Percentiles rank a stretch among this genome's conserved stretches.
These are phyloP conservation scores for Formica aserva DNA, from an alignment of 2,888 invertebrate genomes.

Conservation along the genomic window DNA sequence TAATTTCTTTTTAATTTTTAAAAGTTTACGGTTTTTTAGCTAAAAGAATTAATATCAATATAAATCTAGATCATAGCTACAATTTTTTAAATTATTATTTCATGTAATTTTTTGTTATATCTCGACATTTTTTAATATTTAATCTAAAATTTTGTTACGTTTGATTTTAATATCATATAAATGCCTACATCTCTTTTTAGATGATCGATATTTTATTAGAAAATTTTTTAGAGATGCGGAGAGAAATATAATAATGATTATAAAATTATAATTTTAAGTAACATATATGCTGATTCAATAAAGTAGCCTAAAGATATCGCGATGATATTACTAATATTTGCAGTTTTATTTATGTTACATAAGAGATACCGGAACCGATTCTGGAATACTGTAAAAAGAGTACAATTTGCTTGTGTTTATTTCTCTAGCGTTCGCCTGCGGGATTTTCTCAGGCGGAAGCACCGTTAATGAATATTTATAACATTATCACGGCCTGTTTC, in stretches of 20 bases:
- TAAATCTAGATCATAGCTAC: not conserved
- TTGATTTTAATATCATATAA: not conserved
- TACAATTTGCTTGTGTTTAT: constrained; percentile 58
- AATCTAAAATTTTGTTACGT: not conserved
- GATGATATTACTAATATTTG: not conserved
- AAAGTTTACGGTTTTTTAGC: not conserved
- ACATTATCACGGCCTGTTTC: constrained; percentile 64
- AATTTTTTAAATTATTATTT: not conserved
- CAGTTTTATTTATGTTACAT: not conserved
- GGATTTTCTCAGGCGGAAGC: constrained; percentile 41
- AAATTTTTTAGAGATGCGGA: not conserved
- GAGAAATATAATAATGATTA: not conserved
- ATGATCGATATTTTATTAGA: not conserved
- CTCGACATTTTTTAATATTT: not conserved
- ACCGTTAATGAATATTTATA: constrained; percentile 78
- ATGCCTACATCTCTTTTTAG: not conserved
- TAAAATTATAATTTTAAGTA: constrained; percentile 1
- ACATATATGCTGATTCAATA: not conserved
- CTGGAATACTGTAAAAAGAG: constrained; percentile 52
- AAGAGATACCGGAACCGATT: not conserved
- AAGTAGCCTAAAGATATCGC: not conserved
- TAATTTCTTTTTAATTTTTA: not conserved
- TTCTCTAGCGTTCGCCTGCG: constrained; percentile 23
- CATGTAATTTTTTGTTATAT: not conserved
- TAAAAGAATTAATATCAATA: not conserved